Conservation (phyloP, 2,888 invertebrate genomes). For the Acleris cristana region DNA sequence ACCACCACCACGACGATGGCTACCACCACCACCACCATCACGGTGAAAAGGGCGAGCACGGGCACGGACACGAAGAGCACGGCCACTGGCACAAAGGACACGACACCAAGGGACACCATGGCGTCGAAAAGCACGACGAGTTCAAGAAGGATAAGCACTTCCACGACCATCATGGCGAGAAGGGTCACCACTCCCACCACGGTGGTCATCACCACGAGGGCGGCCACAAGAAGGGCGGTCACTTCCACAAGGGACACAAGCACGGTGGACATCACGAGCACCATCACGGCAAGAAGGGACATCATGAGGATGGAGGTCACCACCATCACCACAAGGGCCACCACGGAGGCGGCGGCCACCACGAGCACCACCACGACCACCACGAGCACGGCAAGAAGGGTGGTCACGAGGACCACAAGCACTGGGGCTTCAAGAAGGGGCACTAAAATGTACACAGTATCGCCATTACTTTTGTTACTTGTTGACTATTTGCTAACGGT, state of each 20-base stretch:
- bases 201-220: slow-evolving; percentile 90
- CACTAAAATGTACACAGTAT: slow-evolving; percentile 55
- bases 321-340: slow-evolving; percentile 91
- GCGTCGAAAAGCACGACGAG: slow-evolving; percentile 91
- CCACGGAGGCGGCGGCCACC: slow-evolving; percentile 89
- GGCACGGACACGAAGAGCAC: slow-evolving; percentile 77
- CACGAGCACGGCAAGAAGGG: slow-evolving; percentile 91
- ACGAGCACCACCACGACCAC: slow-evolving; percentile 89
- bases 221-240: slow-evolving; percentile 91
- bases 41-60: slow-evolving; percentile 86
- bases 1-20: slow-evolving; percentile 86
- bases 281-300: slow-evolving; percentile 90
- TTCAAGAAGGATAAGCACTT: slow-evolving; percentile 93
- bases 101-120: slow-evolving; percentile 92
- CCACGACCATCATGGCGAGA: slow-evolving; percentile 92
- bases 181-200: slow-evolving; percentile 90
- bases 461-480: slow-evolving; percentile 57
- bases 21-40: slow-evolving; percentile 85
- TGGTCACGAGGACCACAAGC: slow-evolving; percentile 90
- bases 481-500: slow-evolving; percentile 57
- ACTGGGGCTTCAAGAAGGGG: slow-evolving; percentile 87
- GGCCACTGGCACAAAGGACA: slow-evolving; percentile 92
- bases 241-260: slow-evolving; percentile 91
- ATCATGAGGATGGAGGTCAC: slow-evolving; percentile 90
- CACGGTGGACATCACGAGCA: slow-evolving; percentile 90